Conservation (phyloP, 1,140 invertebrate genomes). For the Calliopsis andreniformis region DNA sequence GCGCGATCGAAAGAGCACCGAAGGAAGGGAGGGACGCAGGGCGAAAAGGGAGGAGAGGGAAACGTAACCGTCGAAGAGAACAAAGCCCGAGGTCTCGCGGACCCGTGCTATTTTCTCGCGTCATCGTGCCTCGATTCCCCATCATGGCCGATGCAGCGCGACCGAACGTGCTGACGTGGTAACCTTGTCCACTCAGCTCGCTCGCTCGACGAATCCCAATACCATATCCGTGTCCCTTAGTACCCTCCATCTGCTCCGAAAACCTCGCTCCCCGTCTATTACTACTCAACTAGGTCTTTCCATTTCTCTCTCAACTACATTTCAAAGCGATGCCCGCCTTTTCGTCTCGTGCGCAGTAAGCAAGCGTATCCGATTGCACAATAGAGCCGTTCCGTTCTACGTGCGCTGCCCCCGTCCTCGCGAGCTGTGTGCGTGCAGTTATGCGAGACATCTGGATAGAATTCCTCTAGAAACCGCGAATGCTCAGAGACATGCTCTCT, state of each 20-base stretch:
- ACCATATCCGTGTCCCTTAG: too few relatives aligned
- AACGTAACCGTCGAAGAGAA: conserved; percentile 47
- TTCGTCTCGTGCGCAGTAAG: not conserved
- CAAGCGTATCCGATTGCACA: conserved; percentile 32
- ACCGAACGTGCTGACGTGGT: conserved; percentile 44
- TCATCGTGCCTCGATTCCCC: conserved; percentile 46
- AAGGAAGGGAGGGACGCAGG: conserved; percentile 53
- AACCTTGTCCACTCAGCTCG: conserved; percentile 17
- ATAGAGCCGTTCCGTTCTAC: conserved; percentile 40
- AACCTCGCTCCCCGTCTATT: not conserved
- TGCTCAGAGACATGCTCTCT: conserved; percentile 34
- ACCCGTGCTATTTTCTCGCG: conserved; percentile 50
- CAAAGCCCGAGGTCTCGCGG: conserved; percentile 35
- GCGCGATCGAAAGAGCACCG: conserved; percentile 50
- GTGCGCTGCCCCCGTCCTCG: conserved; percentile 31
- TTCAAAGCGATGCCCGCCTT: not conserved
- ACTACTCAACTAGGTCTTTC: not conserved
- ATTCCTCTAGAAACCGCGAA: conserved; percentile 47
- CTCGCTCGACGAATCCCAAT: too few relatives aligned
- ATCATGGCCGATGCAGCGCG: conserved; percentile 67
- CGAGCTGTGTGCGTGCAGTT: conserved; percentile 6
- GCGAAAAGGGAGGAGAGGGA: conserved; percentile 45
- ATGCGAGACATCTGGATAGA: conserved; percentile 40
- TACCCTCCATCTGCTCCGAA: not conserved
- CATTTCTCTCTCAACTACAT: not conserved